Evolutionary conservation across 2,113 vertebrate species (phyloP), one percentile per base, ranked within the genome.

Genomic region (Myotis brandtii): DNA sequence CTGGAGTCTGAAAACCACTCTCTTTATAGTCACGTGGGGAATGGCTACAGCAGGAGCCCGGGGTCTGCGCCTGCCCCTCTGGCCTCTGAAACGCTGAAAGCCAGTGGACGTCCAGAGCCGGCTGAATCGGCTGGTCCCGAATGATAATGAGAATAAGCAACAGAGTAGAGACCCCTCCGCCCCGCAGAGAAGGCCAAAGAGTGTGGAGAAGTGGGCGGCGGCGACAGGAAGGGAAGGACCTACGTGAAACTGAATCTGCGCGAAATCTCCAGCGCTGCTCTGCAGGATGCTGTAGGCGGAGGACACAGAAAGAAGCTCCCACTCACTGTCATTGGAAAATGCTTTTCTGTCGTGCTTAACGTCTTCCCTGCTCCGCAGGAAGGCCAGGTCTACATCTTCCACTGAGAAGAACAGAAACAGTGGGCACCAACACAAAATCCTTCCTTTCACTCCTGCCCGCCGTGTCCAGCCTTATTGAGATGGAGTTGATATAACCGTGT

Each of bases 231-330:
- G 30, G 13, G 56, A 11, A 43, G 12, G 13, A 98, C 98, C 76
- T 97, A 99, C 99, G 0, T 99, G 98, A 96, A 99, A 99, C 95
- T 98, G 98, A 98, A 99, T 98, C 96, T 99, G 99, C 5, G 99
- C 99, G 7, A 99, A 99, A 92, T 98, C 97, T 0, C 97, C 98
- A 85, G 97, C 62, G 4, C 98, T 98, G 20, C 98, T 98, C 70
- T 94, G 98, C 56, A 98, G 93, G 64, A 97, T 93, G 94, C 95
- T 96, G 96, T 99, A 99, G 9, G 88, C 93, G 3, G 99, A 98
- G 6, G 98, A 98, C 54, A 99, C 97, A 21, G 99, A 99, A 43
- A 99, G 97, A 92, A 99, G 98, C 70, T 99, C 99, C 99, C 99
- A 99, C 92, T 99, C 99, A 0, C 99, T 98, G 7, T 99, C 98